phyloP scores from a whole-genome alignment of 2,797 vertebrate genomes.

The Lacerta viridis region DNA sequence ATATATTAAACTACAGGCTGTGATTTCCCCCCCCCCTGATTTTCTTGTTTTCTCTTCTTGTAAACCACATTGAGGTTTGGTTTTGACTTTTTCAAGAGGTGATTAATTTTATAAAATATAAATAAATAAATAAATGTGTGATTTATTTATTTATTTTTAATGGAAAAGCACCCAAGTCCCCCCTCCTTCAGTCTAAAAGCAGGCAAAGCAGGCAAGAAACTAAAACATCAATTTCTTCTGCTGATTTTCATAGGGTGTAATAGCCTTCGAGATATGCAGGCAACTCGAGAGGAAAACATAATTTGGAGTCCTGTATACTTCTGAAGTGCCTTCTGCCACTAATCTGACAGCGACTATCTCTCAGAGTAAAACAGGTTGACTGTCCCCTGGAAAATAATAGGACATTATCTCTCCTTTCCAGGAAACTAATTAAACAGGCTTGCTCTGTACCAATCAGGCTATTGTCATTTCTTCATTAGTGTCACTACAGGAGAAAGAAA shows the following conservation, averaged over 20 bases:
- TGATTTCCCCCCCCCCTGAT: too few relatives aligned
- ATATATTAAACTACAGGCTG: too few relatives aligned
- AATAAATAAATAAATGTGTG: not conserved
- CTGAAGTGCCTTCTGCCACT: constrained; percentile 47
- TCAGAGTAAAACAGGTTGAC: constrained; percentile 60
- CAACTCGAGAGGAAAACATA: constrained; percentile 52
- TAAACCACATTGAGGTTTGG: too few relatives aligned
- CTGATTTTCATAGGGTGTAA: constrained; percentile 23
- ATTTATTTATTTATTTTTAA: not conserved
- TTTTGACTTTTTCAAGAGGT: too few relatives aligned
- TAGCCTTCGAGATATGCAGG: constrained; percentile 46
- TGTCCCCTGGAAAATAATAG: constrained; percentile 59
- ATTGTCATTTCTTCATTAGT: constrained; percentile 56
- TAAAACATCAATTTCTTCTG: constrained; percentile 13
- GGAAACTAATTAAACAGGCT: constrained; percentile 62
- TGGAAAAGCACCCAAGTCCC: not conserved
- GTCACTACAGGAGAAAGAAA: constrained; percentile 59
- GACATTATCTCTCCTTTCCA: constrained; percentile 65
- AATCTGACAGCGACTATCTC: constrained; percentile 63
- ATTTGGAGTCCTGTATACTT: constrained; percentile 44
- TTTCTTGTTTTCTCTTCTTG: too few relatives aligned
- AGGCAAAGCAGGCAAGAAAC: not conserved
- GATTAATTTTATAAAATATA: not conserved
- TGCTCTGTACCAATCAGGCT: constrained; percentile 42
- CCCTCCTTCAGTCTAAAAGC: not conserved